Evolutionary conservation across 1,140 invertebrate species (phyloP).

Genomic region (Ceratina calcarata): DNA sequence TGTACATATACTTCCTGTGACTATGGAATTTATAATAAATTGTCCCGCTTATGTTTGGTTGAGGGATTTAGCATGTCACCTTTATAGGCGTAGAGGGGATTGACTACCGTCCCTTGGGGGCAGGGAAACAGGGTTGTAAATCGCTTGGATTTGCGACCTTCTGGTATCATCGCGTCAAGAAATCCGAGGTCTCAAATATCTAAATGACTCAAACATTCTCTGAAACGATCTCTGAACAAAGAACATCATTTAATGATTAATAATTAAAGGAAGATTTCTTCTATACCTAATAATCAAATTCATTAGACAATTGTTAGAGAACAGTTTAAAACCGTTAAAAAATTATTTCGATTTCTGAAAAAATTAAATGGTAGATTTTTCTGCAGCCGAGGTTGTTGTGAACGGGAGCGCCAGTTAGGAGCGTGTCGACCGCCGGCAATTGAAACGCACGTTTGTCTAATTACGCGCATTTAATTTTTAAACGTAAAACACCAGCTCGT

Average conservation of each 20-base stretch:
- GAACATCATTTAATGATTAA: not conserved
- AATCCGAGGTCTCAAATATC: not conserved
- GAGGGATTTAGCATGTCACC: not conserved
- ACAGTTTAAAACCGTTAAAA: not conserved
- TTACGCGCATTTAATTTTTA: constrained; percentile 13
- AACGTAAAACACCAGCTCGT: not conserved
- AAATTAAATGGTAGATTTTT: not conserved
- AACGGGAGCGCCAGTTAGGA: not conserved
- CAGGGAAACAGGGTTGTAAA: constrained; percentile 14
- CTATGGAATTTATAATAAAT: not conserved
- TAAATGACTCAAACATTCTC: not conserved
- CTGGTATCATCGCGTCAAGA: not conserved
- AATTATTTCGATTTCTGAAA: not conserved
- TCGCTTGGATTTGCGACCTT: constrained; percentile 10
- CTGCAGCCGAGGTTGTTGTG: not conserved
- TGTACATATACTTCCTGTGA: not conserved
- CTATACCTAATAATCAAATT: no score
- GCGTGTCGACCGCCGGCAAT: not conserved
- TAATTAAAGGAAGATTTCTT: not conserved
- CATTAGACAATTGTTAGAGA: not conserved
- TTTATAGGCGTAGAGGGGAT: not conserved
- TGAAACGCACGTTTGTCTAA: constrained; percentile 1
- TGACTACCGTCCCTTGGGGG: not conserved
- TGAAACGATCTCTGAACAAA: not conserved
- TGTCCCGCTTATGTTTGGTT: not conserved